These are phyloP conservation scores for Otolemur garnettii DNA, from an alignment of 2,113 vertebrate species.

Conservation along the genomic window DNA sequence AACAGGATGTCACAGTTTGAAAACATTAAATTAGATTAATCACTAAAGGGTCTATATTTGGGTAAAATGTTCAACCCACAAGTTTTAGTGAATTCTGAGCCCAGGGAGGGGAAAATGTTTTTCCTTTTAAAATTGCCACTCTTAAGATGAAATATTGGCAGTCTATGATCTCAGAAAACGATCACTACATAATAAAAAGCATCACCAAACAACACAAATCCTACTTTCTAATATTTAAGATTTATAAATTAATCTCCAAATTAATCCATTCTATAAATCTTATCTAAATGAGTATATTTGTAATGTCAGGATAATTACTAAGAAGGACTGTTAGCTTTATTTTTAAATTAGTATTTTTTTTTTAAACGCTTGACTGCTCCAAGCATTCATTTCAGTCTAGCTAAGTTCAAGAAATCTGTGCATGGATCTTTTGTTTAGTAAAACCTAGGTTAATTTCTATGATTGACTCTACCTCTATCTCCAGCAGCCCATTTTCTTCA, in stretches of 20 bases:
- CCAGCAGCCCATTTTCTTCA: neutral
- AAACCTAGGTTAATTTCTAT: neutral
- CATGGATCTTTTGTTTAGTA: neutral
- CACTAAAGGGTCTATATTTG: constrained; percentile 67
- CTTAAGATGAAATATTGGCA: neutral
- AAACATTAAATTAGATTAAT: constrained; percentile 69
- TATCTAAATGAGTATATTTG: constrained; percentile 18
- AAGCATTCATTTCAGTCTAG: neutral
- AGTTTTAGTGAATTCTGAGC: constrained; percentile 48
- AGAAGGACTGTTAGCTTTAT: constrained; percentile 48
- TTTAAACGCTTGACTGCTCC: neutral
- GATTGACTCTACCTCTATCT: neutral
- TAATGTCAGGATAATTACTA: neutral
- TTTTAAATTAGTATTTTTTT: neutral
- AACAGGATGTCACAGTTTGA: constrained; percentile 76
- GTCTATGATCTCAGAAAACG: neutral
- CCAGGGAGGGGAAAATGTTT: neutral
- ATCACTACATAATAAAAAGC: neutral
- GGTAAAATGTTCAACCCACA: constrained; percentile 62
- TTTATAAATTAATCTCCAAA: neutral
- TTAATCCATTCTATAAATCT: constrained; percentile 9
- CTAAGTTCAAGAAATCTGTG: neutral
- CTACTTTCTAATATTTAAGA: neutral
- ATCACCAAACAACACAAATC: neutral
- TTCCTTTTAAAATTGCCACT: constrained; percentile 33